phyloP scores from a whole-genome alignment of 2,113 vertebrate species.

The Trachemys scripta region DNA sequence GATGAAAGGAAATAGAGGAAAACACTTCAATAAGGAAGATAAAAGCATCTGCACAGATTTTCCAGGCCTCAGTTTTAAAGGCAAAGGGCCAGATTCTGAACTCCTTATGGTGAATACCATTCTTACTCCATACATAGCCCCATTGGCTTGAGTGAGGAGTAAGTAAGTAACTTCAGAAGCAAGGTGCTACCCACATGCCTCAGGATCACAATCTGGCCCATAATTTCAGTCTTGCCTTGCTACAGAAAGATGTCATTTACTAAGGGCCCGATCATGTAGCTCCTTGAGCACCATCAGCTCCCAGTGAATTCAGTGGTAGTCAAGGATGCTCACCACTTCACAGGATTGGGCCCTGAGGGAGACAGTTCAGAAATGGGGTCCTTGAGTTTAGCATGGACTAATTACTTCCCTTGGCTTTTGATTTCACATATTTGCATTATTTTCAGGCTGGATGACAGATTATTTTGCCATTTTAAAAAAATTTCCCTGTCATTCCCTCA shows the following conservation, averaged over 20 bases:
- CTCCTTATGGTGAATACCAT: not conserved
- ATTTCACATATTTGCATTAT: slow-evolving; percentile 48
- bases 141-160: slow-evolving; percentile 15
- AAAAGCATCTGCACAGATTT: slow-evolving; percentile 41
- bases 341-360: not conserved
- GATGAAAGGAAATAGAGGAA: slow-evolving; percentile 37
- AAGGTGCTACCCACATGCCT: not conserved
- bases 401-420: slow-evolving; percentile 54
- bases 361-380: slow-evolving; percentile 28
- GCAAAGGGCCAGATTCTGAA: slow-evolving; percentile 21
- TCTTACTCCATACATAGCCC: not conserved
- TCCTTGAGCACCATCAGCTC: slow-evolving; percentile 17
- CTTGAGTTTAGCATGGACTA: slow-evolving; percentile 37
- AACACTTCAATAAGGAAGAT: not conserved
- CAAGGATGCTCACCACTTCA: slow-evolving; percentile 29
- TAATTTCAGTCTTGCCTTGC: slow-evolving; percentile 21
- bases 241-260: slow-evolving; percentile 47
- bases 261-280: not conserved
- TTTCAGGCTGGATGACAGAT: slow-evolving; percentile 33
- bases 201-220: slow-evolving; percentile 37
- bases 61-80: slow-evolving; percentile 24
- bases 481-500: slow-evolving; percentile 27
- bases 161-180: slow-evolving; percentile 45
- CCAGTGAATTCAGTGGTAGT: slow-evolving; percentile 23
- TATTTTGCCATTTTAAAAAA: slow-evolving; percentile 56